A percentile compares a stretch with the other conserved stretches of the same genome.
These are phyloP conservation scores for Hartigia nigra DNA, from an alignment of 2,888 invertebrate genomes.

Conservation along the genomic window DNA sequence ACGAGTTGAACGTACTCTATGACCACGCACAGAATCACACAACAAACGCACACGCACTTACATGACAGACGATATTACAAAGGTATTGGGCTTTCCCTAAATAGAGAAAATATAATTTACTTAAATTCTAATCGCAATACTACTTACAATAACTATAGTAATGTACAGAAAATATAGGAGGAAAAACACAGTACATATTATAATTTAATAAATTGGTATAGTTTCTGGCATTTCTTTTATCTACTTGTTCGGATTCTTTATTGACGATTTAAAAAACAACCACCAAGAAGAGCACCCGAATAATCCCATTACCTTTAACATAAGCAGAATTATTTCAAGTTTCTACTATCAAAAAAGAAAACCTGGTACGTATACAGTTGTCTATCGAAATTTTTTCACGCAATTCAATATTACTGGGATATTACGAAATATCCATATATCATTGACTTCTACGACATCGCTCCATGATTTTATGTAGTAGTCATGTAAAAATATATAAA, in stretches of 20 bases:
- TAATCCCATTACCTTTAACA: not conserved
- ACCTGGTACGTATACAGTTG: not conserved
- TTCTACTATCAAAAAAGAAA: not conserved
- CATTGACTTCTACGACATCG: not conserved
- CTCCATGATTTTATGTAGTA: not conserved
- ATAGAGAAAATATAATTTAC: slow-evolving; percentile 28
- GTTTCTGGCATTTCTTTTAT: not conserved
- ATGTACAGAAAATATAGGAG: not conserved
- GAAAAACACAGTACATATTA: not conserved
- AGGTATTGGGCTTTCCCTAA: slow-evolving; percentile 10
- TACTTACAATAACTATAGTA: not conserved
- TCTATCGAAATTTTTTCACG: not conserved
- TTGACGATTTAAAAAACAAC: not conserved
- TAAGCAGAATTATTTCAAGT: not conserved
- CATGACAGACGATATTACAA: not conserved
- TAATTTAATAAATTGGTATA: not conserved
- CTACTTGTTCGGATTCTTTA: not conserved
- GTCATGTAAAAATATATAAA: not conserved
- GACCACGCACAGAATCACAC: not conserved
- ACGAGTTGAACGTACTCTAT: not conserved
- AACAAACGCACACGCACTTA: not conserved
- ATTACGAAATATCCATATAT: not conserved
- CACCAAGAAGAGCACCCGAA: not conserved
- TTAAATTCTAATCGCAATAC: slow-evolving; percentile 3
- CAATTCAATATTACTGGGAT: not conserved